A percentile compares a stretch with the other conserved stretches of the same genome.
phyloP scores from a whole-genome alignment of 2,113 vertebrate genomes.

The Actenoides lindsayi region DNA sequence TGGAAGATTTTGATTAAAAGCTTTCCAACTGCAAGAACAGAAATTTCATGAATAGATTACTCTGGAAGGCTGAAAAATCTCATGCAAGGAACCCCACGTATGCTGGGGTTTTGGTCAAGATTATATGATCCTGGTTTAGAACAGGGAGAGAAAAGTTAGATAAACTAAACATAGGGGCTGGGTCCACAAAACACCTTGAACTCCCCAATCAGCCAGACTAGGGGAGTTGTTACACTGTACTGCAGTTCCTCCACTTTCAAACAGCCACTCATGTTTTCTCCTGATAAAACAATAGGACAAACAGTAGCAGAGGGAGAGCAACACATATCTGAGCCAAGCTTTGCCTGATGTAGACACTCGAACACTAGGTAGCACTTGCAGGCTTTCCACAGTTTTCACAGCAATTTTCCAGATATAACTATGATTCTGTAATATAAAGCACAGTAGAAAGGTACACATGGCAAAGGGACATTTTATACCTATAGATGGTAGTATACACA shows the following conservation, averaged over 20 bases:
- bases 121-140: background rate
- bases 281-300: background rate
- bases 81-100: fast-evolving
- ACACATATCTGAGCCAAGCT: background rate
- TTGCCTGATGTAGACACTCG: background rate
- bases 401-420: background rate
- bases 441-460: background rate
- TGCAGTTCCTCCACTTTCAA: background rate
- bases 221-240: background rate
- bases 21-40: background rate
- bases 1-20: background rate
- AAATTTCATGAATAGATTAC: background rate
- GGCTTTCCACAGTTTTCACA: background rate
- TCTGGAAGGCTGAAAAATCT: background rate
- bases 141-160: background rate
- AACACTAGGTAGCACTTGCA: background rate
- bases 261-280: background rate
- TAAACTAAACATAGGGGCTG: background rate
- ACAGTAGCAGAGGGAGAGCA: background rate
- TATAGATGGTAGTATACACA: background rate
- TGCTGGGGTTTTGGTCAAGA: background rate
- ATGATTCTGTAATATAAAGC: background rate
- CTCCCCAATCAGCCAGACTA: background rate
- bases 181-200: background rate
- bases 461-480: background rate